These are phyloP conservation scores for Oncorhynchus keta DNA, from an alignment of 2,113 vertebrate species.

Conservation along the genomic window DNA sequence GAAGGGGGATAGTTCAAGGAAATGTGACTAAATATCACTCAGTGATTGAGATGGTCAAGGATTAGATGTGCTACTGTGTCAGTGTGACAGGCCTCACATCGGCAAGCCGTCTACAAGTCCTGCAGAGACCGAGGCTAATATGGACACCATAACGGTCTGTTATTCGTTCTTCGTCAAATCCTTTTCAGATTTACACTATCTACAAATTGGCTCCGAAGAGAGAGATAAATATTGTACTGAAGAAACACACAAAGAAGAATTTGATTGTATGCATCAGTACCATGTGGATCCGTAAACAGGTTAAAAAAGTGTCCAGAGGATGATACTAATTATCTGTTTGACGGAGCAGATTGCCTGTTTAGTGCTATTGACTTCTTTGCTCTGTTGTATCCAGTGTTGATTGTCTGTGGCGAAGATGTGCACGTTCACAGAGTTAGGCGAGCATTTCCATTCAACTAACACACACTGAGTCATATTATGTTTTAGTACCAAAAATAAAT, in stretches of 20 bases:
- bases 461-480: background rate
- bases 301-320: background rate
- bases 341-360: background rate
- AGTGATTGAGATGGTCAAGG: background rate
- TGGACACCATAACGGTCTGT: no score
- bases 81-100: background rate
- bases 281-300: background rate
- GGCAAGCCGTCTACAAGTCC: background rate
- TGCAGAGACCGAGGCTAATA: no score
- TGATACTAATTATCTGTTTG: conserved; percentile 2
- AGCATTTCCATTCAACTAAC: background rate
- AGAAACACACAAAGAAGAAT: background rate
- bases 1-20: background rate
- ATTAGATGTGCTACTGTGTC: background rate
- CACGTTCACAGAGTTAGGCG: background rate
- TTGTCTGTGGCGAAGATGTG: background rate
- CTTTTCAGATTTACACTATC: background rate
- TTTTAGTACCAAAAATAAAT: no score
- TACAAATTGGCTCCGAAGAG: background rate
- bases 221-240: background rate
- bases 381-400: background rate
- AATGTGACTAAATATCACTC: background rate
- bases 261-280: background rate
- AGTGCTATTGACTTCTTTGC: background rate
- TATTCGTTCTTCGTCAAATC: background rate